Conservation (phyloP, 1,140 invertebrate genomes). For the Bilobella aurantiaca region DNA sequence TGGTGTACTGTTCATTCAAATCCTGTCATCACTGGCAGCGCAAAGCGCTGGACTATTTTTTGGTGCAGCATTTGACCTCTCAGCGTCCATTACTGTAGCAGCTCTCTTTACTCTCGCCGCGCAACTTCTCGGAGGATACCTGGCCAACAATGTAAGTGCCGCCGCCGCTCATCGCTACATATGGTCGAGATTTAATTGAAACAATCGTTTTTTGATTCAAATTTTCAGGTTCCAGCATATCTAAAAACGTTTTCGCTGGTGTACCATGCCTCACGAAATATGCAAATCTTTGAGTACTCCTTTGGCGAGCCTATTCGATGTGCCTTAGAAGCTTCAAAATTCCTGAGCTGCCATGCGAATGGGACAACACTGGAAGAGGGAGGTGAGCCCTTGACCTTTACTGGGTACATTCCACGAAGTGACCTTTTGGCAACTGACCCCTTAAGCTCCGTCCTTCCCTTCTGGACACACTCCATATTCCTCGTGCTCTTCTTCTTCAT, state of each 20-base stretch:
- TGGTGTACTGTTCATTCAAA: conserved; percentile 58
- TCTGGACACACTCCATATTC: conserved; percentile 68
- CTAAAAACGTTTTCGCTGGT: conserved; percentile 48
- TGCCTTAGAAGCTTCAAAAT: conserved; percentile 8
- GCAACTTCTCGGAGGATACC: conserved; percentile 72
- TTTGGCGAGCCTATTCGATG: conserved; percentile 41
- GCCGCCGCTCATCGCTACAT: conserved; percentile 31
- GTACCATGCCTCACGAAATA: conserved; percentile 74
- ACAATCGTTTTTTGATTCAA: neutral
- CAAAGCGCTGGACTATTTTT: conserved; percentile 75
- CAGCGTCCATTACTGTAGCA: conserved; percentile 65
- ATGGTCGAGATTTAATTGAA: neutral
- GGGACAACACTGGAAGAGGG: neutral
- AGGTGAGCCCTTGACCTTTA: conserved; percentile 29
- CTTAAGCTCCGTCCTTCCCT: conserved; percentile 48
- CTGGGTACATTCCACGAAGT: conserved; percentile 45
- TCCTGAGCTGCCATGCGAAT: conserved; percentile 5
- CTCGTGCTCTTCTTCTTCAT: conserved; percentile 59
- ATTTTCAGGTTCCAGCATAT: conserved; percentile 29
- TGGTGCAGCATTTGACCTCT: conserved; percentile 65
- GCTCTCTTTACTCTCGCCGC: conserved; percentile 68
- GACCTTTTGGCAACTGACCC: conserved; percentile 13
- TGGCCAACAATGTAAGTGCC: conserved; percentile 61
- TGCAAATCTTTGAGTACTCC: conserved; percentile 72
- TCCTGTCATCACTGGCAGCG: conserved; percentile 66